Base-by-base conservation (phyloP, 2,797 vertebrate genomes). In the Alosa sapidissima region DNA sequence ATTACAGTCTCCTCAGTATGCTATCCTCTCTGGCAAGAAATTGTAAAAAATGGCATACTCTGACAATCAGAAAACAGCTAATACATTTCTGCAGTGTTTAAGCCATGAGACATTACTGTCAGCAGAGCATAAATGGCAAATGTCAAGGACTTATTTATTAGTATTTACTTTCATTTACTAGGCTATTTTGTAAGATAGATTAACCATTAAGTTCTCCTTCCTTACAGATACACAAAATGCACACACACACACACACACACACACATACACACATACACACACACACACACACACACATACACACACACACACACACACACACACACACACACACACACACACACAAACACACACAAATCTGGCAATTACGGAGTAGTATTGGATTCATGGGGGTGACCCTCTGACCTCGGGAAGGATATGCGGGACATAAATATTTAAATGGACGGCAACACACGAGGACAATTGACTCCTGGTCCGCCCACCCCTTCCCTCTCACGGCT, bases 401-500 rank as follows among this genome's bases (percentile, higher is more conserved):
- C 41, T 78, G 72, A 78, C 72, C 72, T 47, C 72, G 24, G 72
- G 49, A 82, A 78, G 72, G 72, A 78, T 75, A 75, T 16, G 24
- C 36, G 16, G 72, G 72, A 78, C 72, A 78, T 78, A 78, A 78
- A 78, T 78, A 78, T 78, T 78, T 47, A 78, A 78, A 78, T 78
- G 72, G 47, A 78, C 72, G 16, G 47, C 72, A 78, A 78, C 72
- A 78, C 72, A 78, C 36, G 41, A 78, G 72, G 68, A 78, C 72
- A 78, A 78, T 78, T 78, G 72, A 78, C 72, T 78, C 72, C 10
- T 78, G 72, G 72, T 14, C 72, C 16, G 41, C 72, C 72, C 54
- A 55, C 93, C 94, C 89, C 72, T 16, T 72, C 33, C 13, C 28
- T 16, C 33, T 41, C 65, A 41, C 89, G 8, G 3, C 41, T 19